Conservation (phyloP, 2,113 vertebrate genomes). For the Saguinus imperator region DNA sequence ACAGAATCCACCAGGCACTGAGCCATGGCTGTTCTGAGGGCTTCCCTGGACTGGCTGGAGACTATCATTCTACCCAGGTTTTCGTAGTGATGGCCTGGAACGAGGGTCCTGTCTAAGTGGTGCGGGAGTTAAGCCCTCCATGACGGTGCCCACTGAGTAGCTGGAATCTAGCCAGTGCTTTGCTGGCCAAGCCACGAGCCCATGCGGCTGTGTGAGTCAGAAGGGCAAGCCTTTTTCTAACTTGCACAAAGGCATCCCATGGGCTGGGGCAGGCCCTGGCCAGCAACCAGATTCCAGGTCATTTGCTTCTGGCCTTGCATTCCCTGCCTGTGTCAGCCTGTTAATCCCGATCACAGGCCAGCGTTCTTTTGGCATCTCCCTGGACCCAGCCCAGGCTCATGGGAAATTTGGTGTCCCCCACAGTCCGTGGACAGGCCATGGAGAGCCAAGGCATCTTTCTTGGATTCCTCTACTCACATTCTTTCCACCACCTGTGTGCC, state of each 20-base stretch:
- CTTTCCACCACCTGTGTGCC: neutral
- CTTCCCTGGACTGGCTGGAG: neutral
- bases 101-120: neutral
- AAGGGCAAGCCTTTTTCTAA: neutral
- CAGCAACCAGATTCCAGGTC: neutral
- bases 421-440: rapidly evolving
- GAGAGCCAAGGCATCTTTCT: neutral
- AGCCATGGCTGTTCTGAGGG: neutral
- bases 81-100: neutral
- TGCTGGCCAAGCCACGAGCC: neutral
- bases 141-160: neutral
- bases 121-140: neutral
- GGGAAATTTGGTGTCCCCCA: neutral
- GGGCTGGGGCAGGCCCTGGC: neutral
- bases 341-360: neutral
- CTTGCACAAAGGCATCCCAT: neutral
- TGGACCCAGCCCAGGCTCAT: neutral
- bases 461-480: neutral
- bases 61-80: neutral
- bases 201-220: neutral
- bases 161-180: neutral
- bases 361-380: neutral
- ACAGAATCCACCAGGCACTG: neutral
- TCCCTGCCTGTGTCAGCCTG: constrained; percentile 31
- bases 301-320: neutral